These are phyloP conservation scores for Eidolon dupreanum DNA, from an alignment of 2,797 vertebrate species.

Conservation along the genomic window DNA sequence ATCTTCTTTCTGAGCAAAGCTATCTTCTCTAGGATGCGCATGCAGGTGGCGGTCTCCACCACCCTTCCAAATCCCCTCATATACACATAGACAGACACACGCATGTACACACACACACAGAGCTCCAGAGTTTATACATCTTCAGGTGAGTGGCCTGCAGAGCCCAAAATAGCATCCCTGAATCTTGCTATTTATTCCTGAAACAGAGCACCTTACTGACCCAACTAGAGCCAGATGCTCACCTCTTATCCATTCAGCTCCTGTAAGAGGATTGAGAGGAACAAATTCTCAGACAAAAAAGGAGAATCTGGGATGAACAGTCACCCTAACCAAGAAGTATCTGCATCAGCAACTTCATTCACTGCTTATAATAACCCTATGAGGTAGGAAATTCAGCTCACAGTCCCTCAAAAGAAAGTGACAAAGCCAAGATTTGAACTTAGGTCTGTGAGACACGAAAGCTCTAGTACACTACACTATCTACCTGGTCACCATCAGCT, in stretches of 20 bases:
- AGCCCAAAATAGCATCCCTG: background rate
- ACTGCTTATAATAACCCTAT: background rate
- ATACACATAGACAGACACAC: no score
- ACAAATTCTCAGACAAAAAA: background rate
- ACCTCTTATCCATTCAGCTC: background rate
- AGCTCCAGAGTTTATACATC: background rate
- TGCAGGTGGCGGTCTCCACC: background rate
- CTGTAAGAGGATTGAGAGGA: background rate
- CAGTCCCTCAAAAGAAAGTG: background rate
- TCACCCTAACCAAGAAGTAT: background rate
- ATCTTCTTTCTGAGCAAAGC: background rate
- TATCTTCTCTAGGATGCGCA: background rate
- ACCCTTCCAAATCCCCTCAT: background rate
- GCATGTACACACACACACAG: background rate
- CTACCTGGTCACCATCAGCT: background rate
- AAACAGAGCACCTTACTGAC: background rate
- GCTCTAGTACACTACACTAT: background rate
- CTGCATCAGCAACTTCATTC: background rate
- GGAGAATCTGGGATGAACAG: background rate
- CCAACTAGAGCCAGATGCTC: background rate
- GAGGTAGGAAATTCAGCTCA: constrained; percentile 47
- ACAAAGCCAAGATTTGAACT: background rate
- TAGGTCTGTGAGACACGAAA: background rate
- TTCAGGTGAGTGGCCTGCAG: background rate
- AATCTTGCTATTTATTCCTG: background rate